Conservation (phyloP, 2,797 vertebrate genomes). For the Sebastolobus alascanus region DNA sequence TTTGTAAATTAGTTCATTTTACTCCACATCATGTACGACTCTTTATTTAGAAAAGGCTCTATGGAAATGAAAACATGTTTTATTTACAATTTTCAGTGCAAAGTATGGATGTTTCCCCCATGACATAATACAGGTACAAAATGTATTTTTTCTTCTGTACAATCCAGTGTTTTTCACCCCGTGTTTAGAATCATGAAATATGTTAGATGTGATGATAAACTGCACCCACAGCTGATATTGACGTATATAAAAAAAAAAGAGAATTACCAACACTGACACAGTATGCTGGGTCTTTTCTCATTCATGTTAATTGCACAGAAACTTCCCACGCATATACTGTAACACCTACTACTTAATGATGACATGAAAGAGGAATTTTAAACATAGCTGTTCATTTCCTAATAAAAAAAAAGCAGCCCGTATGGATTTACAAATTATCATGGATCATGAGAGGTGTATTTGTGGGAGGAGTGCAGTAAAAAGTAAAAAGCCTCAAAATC, state of each 20-base stretch:
- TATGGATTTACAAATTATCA: conserved; percentile 27
- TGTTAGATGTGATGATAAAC: conserved; percentile 48
- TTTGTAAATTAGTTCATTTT: conserved; percentile 35
- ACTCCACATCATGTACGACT: conserved; percentile 20
- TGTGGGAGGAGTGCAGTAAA: conserved; percentile 28
- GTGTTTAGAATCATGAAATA: conserved; percentile 5
- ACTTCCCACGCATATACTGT: conserved; percentile 89
- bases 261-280: conserved; percentile 52
- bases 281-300: conserved; percentile 87
- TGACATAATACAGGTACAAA: conserved; percentile 28
- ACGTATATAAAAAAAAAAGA: conserved; percentile 25
- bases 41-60: conserved; percentile 42
- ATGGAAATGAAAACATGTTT: conserved; percentile 32
- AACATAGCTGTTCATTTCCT: conserved; percentile 92
- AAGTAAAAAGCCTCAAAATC: conserved; percentile 78
- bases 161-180: conserved; percentile 13
- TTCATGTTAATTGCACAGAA: conserved; percentile 95
- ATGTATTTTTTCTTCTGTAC: neutral
- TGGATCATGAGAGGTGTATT: conserved; percentile 24
- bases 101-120: conserved; percentile 24
- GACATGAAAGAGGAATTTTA: conserved; percentile 87
- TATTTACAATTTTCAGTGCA: conserved; percentile 31
- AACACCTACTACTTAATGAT: conserved; percentile 94
- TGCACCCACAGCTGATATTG: conserved; percentile 51
- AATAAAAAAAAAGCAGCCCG: conserved; percentile 78